These are phyloP conservation scores for Streptopelia turtur DNA, from an alignment of 2,797 vertebrate genomes.

Conservation along the genomic window DNA sequence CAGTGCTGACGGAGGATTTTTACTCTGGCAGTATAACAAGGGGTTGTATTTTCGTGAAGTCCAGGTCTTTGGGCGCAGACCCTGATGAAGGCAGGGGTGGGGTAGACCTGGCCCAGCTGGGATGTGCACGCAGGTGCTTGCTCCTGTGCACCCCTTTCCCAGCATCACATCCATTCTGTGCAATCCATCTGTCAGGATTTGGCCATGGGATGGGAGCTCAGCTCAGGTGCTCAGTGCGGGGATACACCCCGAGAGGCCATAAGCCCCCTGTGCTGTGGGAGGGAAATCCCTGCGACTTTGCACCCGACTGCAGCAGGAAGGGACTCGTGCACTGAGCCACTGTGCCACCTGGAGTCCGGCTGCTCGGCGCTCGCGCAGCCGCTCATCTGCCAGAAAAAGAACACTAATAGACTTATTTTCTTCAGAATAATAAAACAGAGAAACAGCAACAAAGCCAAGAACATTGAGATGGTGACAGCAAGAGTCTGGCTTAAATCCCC, in stretches of 20 bases:
- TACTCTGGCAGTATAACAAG: accelerated
- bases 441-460: slow-evolving; percentile 52
- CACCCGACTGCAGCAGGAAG: background rate
- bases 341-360: background rate
- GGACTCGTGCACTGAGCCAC: background rate
- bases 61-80: accelerated
- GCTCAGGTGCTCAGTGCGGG: background rate
- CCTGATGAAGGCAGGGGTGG: background rate
- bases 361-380: background rate
- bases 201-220: background rate
- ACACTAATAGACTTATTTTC: background rate
- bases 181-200: background rate
- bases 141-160: accelerated
- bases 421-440: slow-evolving; percentile 37
- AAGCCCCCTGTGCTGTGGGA: accelerated
- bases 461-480: slow-evolving; percentile 14
- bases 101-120: background rate
- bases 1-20: background rate
- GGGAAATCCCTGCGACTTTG: background rate
- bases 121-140: accelerated
- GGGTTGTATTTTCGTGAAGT: accelerated
- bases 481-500: slow-evolving; percentile 33
- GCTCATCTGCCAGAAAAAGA: background rate
- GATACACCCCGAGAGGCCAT: background rate
- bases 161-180: background rate